phyloP scores from a whole-genome alignment of 2,113 vertebrate genomes.

The Cyprinodon tularosa region DNA sequence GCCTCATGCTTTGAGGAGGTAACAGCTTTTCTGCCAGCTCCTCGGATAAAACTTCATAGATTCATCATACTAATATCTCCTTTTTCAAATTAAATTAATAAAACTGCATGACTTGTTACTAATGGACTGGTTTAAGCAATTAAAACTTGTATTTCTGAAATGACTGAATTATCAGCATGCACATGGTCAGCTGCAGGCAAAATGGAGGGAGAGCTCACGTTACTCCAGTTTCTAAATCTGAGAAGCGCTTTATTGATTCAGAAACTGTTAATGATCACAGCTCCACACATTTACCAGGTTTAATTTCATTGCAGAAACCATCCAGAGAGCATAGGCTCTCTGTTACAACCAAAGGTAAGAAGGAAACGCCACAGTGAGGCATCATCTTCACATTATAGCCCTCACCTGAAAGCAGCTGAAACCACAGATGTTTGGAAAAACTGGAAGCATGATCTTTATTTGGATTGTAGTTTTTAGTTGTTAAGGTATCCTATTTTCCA shows the following conservation, averaged over 20 bases:
- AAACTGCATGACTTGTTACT: too few relatives aligned
- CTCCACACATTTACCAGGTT: too few relatives aligned
- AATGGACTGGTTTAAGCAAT: background rate
- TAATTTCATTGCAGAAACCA: too few relatives aligned
- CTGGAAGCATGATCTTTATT: background rate
- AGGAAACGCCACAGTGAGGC: background rate
- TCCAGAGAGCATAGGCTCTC: too few relatives aligned
- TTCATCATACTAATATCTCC: background rate
- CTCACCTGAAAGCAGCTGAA: background rate
- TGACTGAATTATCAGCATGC: background rate
- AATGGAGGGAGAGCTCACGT: background rate
- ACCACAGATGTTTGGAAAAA: background rate
- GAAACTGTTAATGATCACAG: background rate
- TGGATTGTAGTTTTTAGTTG: background rate
- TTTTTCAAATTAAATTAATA: too few relatives aligned
- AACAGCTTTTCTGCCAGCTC: constrained; percentile 14
- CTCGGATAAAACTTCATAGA: constrained; percentile 32
- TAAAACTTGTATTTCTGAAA: background rate
- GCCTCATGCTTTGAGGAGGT: constrained; percentile 64
- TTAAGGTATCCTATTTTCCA: background rate
- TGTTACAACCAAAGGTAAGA: background rate
- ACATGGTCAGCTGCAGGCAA: background rate
- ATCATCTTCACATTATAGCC: background rate
- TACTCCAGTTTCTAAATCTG: background rate
- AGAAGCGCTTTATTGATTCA: background rate